phyloP scores from a whole-genome alignment of 2,888 invertebrate species.

The Teleiodes luculella region DNA sequence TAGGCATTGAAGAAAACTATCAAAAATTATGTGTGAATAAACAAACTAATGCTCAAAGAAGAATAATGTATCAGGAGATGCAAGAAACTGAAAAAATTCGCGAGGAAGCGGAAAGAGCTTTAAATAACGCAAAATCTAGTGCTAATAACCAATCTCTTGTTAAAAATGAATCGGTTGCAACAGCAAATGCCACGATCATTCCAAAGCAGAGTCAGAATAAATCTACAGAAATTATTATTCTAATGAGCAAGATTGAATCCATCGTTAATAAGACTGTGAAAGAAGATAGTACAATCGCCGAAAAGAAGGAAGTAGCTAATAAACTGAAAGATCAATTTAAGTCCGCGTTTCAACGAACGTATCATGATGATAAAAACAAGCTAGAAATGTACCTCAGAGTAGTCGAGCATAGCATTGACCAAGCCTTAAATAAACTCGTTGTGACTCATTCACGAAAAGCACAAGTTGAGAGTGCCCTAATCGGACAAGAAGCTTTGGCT shows the following conservation, averaged over 20 bases:
- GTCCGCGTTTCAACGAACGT: background rate
- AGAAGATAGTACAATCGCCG: background rate
- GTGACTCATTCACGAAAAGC: background rate
- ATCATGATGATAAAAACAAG: background rate
- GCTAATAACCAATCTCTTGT: background rate
- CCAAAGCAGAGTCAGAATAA: background rate
- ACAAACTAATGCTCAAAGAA: background rate
- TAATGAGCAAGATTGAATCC: background rate
- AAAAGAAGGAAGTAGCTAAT: background rate
- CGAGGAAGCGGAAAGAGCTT: background rate
- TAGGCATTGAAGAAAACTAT: background rate
- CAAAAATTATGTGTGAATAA: conserved; percentile 15
- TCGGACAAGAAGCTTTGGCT: too few relatives aligned
- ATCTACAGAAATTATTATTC: background rate
- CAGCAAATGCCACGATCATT: background rate
- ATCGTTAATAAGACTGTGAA: background rate
- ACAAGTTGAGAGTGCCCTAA: background rate
- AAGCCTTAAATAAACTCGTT: background rate
- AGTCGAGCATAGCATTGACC: background rate
- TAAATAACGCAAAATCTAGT: background rate
- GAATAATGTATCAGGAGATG: background rate
- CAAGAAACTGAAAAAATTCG: background rate
- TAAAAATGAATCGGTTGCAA: background rate
- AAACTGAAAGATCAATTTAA: background rate
- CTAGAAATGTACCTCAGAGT: background rate